Base-by-base conservation (phyloP, 2,888 invertebrate species). In the Amphiduros pacificus region DNA sequence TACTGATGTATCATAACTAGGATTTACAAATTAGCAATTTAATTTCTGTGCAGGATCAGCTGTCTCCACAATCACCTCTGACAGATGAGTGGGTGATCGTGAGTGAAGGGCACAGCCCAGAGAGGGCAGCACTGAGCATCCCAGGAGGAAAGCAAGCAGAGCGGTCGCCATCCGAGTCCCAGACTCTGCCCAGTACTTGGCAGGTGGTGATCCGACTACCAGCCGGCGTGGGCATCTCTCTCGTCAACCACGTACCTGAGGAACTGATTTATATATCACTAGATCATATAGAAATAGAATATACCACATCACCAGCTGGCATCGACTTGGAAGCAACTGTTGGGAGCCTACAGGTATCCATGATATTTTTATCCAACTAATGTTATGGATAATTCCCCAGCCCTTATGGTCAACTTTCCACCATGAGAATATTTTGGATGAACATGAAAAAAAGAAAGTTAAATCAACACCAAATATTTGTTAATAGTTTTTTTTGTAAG, bases 181-280 rank as follows among this genome's bases (percentile, higher is more conserved):
- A 31, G 31, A 32, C 6, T 4, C 20, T 36, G 14, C 5, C 14
- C 22, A 5, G 6, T 29, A 2, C 9, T 48, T 27, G 20, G 6
- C 64, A 78, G 78, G 66, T 79, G 26, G 71, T 72, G 1, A 40
- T 82, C 41, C 72, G 73, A 52, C 68, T 82, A 64, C 73, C 74
- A 29, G 84, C 84, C 60, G 92, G 90, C 24, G 79, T 92, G 62
- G 92, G 91, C 9, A 83, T 93, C 71, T 93, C 92, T 67, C 85
- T 93, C 71, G 89, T 93, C 71, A 89, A 91, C 59, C 85, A 87
- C 67, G 89, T 90, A 3, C 88, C 90, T 20, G 91, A 92, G 74
- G 95, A 94, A 84, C 85, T 95, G 55, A 83, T 92, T 66, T 93
- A 91, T 82, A 87, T 90, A 27, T 69, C 73, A 5, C 69, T 83